These are phyloP conservation scores for Nomada ferruginata DNA, from an alignment of 2,888 invertebrate species.

Conservation along the genomic window DNA sequence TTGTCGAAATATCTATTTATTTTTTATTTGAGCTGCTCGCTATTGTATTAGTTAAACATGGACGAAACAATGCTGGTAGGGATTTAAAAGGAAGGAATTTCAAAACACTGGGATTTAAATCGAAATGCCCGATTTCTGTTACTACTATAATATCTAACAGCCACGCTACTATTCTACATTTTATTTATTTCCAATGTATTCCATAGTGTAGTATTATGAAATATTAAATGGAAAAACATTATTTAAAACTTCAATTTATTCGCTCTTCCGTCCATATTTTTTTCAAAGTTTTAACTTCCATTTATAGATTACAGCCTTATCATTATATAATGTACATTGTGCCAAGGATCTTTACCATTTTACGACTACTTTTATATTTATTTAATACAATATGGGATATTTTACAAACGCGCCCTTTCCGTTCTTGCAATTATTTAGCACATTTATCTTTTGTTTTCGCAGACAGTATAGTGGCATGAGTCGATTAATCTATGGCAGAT, in stretches of 20 bases:
- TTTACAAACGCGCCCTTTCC: not conserved
- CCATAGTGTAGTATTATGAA: not conserved
- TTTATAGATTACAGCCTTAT: conserved; percentile 4
- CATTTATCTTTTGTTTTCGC: conserved; percentile 58
- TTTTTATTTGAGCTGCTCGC: conserved; percentile 4
- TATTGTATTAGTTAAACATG: conserved; percentile 20
- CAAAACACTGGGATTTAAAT: conserved; percentile 5
- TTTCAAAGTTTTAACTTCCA: conserved; percentile 9
- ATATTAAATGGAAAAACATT: conserved; percentile 13
- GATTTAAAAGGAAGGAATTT: conserved; percentile 13
- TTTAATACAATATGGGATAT: not conserved
- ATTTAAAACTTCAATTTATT: not conserved
- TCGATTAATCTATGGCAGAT: conserved; percentile 85
- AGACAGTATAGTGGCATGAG: conserved; percentile 85
- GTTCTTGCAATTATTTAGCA: not conserved
- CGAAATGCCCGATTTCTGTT: not conserved
- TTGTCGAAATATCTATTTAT: conserved; percentile 24
- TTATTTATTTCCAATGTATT: not conserved
- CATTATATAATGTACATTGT: conserved; percentile 37
- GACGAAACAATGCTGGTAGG: conserved; percentile 20
- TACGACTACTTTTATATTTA: not conserved
- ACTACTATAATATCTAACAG: not conserved
- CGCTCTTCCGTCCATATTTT: conserved; percentile 1
- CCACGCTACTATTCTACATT: not conserved
- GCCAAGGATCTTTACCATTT: conserved; percentile 7